A percentile compares a stretch with the other conserved stretches of the same genome.
These are phyloP conservation scores for Ursus arctos DNA, from an alignment of 2,113 vertebrate species.

Conservation along the genomic window DNA sequence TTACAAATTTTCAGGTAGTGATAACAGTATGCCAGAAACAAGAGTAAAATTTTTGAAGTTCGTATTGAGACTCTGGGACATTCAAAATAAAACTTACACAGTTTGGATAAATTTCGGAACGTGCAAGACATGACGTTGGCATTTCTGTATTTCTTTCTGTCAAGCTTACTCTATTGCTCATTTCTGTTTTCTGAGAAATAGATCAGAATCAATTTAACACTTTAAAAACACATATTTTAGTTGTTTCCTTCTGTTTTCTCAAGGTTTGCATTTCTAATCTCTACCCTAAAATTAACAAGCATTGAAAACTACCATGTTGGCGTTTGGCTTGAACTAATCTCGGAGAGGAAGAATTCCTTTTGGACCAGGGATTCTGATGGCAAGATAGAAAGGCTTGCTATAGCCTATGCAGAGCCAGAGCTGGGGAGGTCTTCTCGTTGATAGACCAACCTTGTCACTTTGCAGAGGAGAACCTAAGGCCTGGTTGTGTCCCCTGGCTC, in stretches of 20 bases:
- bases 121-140: slow-evolving; percentile 74
- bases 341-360: background rate
- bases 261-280: slow-evolving; percentile 63
- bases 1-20: slow-evolving; percentile 71
- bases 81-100: slow-evolving; percentile 82
- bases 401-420: background rate
- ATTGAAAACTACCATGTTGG: background rate
- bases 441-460: background rate
- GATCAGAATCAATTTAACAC: slow-evolving; percentile 40
- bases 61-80: slow-evolving; percentile 78
- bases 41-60: slow-evolving; percentile 71
- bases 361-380: background rate
- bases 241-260: slow-evolving; percentile 58
- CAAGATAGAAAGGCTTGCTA: background rate
- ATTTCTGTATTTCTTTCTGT: slow-evolving; percentile 74
- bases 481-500: background rate
- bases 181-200: slow-evolving; percentile 61
- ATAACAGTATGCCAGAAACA: slow-evolving; percentile 81
- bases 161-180: background rate
- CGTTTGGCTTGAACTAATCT: background rate
- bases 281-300: slow-evolving; percentile 50
- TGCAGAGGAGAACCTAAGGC: background rate
- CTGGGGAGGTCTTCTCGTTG: background rate
- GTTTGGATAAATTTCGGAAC: slow-evolving; percentile 82
- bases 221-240: slow-evolving; percentile 60